These are phyloP conservation scores for Tenthredo distinguenda DNA, from an alignment of 2,888 invertebrate genomes.

Conservation along the genomic window DNA sequence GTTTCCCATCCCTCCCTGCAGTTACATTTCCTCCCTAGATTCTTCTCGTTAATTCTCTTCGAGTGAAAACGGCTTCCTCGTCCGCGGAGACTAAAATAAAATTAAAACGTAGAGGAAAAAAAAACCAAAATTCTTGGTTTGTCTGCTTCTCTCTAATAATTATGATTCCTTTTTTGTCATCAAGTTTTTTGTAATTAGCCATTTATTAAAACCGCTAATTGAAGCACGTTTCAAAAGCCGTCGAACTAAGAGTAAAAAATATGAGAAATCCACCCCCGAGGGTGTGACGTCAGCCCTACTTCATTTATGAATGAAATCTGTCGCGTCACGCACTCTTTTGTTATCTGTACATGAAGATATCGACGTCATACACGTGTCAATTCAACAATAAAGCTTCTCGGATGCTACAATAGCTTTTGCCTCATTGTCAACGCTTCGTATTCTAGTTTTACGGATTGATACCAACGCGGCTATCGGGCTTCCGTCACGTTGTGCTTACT, in stretches of 20 bases:
- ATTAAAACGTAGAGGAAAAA: neutral
- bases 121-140: neutral
- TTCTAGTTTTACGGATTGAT: conserved; percentile 45
- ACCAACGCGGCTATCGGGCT: conserved; percentile 2
- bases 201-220: neutral
- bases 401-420: conserved; percentile 11
- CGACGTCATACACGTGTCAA: conserved; percentile 42
- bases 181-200: neutral
- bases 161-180: neutral
- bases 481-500: conserved; percentile 3
- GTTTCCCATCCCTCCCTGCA: neutral
- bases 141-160: neutral
- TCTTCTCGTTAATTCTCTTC: neutral
- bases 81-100: no score
- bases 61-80: neutral
- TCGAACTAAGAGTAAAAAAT: neutral
- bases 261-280: neutral
- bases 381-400: conserved; percentile 43
- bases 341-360: conserved; percentile 26
- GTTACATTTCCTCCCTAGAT: neutral
- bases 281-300: neutral
- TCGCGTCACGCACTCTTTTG: conserved; percentile 29
- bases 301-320: conserved; percentile 32
- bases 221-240: neutral
- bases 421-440: conserved; percentile 34